These are phyloP conservation scores for Liodrosophila aerea DNA, from an alignment of 2,888 invertebrate genomes.

Conservation along the genomic window DNA sequence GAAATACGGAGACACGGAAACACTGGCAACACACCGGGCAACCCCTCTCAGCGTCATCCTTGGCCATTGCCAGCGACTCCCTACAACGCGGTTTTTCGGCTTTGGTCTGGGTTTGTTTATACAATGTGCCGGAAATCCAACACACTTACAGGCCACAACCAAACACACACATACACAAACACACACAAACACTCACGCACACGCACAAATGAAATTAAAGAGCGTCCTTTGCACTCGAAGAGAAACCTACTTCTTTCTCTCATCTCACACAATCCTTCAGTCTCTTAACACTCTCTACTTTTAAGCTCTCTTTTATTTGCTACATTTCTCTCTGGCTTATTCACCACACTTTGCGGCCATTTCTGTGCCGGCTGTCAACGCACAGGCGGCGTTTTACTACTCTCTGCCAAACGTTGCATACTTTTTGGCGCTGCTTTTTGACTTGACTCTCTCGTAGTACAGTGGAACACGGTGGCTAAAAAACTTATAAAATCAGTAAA, in stretches of 20 bases:
- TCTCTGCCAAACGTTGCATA: slow-evolving; percentile 44
- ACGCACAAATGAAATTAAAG: slow-evolving; percentile 10
- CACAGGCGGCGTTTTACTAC: slow-evolving; percentile 26
- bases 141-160: slow-evolving; percentile 59
- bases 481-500: not conserved
- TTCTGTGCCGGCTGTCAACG: slow-evolving; percentile 64
- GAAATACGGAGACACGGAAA: not conserved
- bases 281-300: not conserved
- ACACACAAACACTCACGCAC: not conserved
- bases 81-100: slow-evolving; percentile 14
- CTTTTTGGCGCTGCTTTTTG: slow-evolving; percentile 62
- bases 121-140: slow-evolving; percentile 72
- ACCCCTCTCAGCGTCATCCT: not conserved
- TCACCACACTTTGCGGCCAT: slow-evolving; percentile 45
- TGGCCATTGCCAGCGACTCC: slow-evolving; percentile 1
- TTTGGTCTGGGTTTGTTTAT: slow-evolving; percentile 69
- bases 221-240: slow-evolving; percentile 6
- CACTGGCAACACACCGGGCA: not conserved
- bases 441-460: slow-evolving; percentile 42
- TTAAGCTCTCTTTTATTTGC: slow-evolving; percentile 6
- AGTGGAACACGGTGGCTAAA: too few species aligned
- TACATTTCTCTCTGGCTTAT: slow-evolving; percentile 64
- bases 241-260: slow-evolving; percentile 17
- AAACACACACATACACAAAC: slow-evolving; percentile 44
- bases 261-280: too few species aligned